Base-by-base conservation (phyloP, 2,888 invertebrate genomes). In the Dromius quadrimaculatus region DNA sequence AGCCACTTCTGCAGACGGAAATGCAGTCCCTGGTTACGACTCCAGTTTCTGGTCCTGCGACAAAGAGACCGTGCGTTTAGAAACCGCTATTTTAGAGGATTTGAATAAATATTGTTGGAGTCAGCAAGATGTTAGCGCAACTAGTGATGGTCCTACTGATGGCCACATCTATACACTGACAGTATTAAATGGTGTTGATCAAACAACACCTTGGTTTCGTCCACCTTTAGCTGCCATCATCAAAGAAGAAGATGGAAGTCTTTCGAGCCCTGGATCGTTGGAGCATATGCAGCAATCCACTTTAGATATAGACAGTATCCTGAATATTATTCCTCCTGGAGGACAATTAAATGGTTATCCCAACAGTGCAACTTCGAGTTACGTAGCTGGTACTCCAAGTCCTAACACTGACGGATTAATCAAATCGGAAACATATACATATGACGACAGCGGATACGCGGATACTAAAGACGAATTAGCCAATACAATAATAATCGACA, bases 81-180 rank as follows among this genome's bases (percentile, higher is more conserved):
- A 91, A 79, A 88, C 89, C 54, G 89, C 90, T 77, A 90, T 93
- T 78, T 85, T 93, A 77, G 94, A 94, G 81, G 94, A 93, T 83
- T 87, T 93, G 77, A 93, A 93, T 83, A 92, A 92, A 81, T 92
- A 90, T 81, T 93, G 92, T 79, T 93, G 93, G 93, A 89, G 86
- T 74, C 89, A 90, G 75, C 85, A 80, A 75, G 87, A 87, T 23
- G 74, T 75, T 15, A 77, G 71, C 59, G 73, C 72, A 64, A 73
- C 72, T 72, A 84, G 84, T 73, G 85, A 84, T 72, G 83, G 83
- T 75, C 90, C 90, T 78, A 90, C 91, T n/a, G 92, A 92, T 77
- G 92, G 92, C 74, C 89, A 90, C 81, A 94, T 94, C 79, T 94
- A 94, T 81, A 94, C 94, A 70, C 84, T 94, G 74, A 94, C 94